Conservation (phyloP, 2,888 invertebrate species). For the Xanthia icteritia region DNA sequence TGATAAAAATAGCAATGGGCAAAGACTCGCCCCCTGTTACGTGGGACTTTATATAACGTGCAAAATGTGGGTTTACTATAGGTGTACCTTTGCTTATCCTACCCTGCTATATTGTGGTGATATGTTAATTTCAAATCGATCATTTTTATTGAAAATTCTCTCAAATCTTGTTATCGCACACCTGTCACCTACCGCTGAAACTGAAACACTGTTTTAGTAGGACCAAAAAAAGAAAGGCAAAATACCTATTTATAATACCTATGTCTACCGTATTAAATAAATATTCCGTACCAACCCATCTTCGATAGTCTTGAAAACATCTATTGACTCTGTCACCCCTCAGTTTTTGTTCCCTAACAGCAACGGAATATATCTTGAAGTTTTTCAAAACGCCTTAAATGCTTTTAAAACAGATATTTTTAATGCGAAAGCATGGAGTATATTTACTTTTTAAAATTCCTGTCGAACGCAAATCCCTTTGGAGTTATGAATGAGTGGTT, state of each 20-base stretch:
- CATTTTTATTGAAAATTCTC: neutral
- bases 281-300: neutral
- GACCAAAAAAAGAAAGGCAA: neutral
- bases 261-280: constrained; percentile 3
- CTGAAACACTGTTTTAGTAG: neutral
- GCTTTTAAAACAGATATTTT: constrained; percentile 50
- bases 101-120: too few species aligned
- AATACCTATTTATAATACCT: neutral
- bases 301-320: constrained; percentile 11
- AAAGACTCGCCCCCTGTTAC: neutral
- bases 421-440: constrained; percentile 64
- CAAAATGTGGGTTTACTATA: neutral
- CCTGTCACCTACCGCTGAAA: neutral
- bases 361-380: constrained; percentile 18
- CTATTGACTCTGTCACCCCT: constrained; percentile 35
- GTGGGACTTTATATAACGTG: neutral
- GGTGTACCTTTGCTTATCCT: neutral
- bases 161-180: neutral
- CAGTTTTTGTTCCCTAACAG: constrained; percentile 14
- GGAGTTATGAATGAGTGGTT: constrained; percentile 76
- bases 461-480: constrained; percentile 69
- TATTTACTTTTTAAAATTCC: constrained; percentile 74
- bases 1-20: neutral
- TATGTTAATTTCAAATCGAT: neutral
- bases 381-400: constrained; percentile 33